Conservation (phyloP, 1,140 invertebrate species). For the Scaptomyza hsui region DNA sequence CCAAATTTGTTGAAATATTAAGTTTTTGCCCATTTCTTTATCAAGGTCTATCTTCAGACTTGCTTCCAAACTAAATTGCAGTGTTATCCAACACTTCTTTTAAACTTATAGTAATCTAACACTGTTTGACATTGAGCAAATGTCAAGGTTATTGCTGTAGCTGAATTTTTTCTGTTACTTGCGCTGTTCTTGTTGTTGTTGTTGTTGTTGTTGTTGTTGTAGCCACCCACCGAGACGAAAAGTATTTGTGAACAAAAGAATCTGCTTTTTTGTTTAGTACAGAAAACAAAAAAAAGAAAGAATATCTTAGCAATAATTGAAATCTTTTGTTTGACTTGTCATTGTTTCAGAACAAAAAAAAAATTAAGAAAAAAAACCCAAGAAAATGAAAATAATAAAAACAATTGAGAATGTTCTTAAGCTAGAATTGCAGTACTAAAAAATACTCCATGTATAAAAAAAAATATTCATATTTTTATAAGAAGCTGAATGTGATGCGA, state of each 20-base stretch:
- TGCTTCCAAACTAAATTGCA: too few species aligned
- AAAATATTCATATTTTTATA: too few species aligned
- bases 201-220: slow-evolving; percentile 25
- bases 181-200: slow-evolving; percentile 11
- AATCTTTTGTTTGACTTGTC: slow-evolving; percentile 36
- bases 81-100: background rate
- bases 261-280: slow-evolving; percentile 8
- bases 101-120: slow-evolving; percentile 29
- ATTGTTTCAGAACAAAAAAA: slow-evolving; percentile 12
- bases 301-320: slow-evolving; percentile 45
- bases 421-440: background rate
- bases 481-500: too few species aligned
- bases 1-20: slow-evolving; percentile 29
- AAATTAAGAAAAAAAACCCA: background rate
- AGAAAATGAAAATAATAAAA: background rate
- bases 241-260: slow-evolving; percentile 35
- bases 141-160: slow-evolving; percentile 39
- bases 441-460: background rate
- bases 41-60: too few species aligned
- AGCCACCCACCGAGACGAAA: slow-evolving; percentile 37
- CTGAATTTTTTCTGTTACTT: background rate
- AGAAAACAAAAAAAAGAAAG: slow-evolving; percentile 3
- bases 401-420: background rate
- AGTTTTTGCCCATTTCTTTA: too few species aligned
- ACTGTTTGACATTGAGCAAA: slow-evolving; percentile 43